phyloP scores from a whole-genome alignment of 2,113 vertebrate species.

The Colius striatus region DNA sequence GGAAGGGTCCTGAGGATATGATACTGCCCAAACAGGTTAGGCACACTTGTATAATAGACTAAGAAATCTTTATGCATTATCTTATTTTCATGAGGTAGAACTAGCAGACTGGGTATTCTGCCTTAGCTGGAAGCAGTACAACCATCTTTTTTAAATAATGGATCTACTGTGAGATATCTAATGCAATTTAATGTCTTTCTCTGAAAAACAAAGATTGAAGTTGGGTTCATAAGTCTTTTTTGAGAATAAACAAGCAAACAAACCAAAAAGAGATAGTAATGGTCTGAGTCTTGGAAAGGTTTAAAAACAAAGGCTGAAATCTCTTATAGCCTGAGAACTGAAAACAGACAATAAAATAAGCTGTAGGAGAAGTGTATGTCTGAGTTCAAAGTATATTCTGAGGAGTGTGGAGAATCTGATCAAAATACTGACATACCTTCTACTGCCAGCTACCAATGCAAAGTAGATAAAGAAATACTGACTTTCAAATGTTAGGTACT shows the following conservation, averaged over 20 bases:
- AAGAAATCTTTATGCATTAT: background rate
- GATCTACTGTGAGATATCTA: constrained; percentile 23
- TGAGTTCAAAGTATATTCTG: background rate
- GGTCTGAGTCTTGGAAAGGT: background rate
- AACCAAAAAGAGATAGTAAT: background rate
- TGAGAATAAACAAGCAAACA: background rate
- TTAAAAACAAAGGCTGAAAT: background rate
- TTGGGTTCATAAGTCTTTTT: background rate
- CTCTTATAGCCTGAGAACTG: background rate
- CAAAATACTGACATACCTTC: background rate
- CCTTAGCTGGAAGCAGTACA: constrained; percentile 8
- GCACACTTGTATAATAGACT: background rate
- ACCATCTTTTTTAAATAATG: constrained; percentile 36
- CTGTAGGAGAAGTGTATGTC: background rate
- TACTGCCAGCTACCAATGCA: background rate
- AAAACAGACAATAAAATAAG: background rate
- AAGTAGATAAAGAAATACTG: background rate
- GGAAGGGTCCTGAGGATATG: constrained; percentile 29
- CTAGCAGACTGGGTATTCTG: background rate
- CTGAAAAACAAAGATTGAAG: background rate
- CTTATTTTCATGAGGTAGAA: constrained; percentile 60
- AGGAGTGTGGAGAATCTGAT: background rate
- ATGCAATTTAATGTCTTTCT: background rate
- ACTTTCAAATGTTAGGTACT: background rate
- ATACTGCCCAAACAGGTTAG: background rate